These are phyloP conservation scores for Macrotus californicus DNA, from an alignment of 2,113 vertebrate genomes.

Conservation along the genomic window DNA sequence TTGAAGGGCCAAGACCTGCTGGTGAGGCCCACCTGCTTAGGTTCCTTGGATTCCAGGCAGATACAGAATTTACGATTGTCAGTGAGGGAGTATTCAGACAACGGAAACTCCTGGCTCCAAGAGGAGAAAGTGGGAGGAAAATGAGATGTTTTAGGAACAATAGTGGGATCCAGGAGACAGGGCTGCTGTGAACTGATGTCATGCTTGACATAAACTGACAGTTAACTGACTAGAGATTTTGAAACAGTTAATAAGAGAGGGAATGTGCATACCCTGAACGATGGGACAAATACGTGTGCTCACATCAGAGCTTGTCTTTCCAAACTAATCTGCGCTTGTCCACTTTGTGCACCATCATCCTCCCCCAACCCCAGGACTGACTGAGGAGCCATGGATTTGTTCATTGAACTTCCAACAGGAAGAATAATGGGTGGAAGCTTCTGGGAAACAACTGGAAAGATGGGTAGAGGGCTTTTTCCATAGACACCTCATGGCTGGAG, in stretches of 20 bases:
- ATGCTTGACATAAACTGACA: conserved; percentile 21
- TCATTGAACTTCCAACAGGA: neutral
- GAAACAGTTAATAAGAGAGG: neutral
- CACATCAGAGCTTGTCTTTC: neutral
- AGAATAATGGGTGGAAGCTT: neutral
- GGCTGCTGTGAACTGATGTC: conserved; percentile 18
- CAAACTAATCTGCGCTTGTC: neutral
- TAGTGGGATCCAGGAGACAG: conserved; percentile 13
- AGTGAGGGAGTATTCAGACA: neutral
- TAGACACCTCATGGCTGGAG: neutral
- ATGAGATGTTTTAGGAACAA: conserved; percentile 52
- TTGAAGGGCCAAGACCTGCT: neutral
- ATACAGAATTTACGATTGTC: neutral
- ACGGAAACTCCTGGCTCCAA: neutral
- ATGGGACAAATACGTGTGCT: fast-evolving
- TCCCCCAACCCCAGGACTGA: fast-evolving
- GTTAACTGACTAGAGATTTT: neutral
- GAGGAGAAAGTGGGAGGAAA: conserved; percentile 21
- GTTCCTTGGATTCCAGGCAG: neutral
- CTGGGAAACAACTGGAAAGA: neutral
- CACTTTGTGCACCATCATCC: neutral
- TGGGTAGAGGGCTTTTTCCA: neutral
- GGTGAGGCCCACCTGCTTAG: neutral
- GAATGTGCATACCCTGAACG: neutral
- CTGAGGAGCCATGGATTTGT: neutral